A percentile compares a stretch with the other conserved stretches of the same genome.
phyloP scores from a whole-genome alignment of 2,797 vertebrate species.

The Crenuchus spilurus region DNA sequence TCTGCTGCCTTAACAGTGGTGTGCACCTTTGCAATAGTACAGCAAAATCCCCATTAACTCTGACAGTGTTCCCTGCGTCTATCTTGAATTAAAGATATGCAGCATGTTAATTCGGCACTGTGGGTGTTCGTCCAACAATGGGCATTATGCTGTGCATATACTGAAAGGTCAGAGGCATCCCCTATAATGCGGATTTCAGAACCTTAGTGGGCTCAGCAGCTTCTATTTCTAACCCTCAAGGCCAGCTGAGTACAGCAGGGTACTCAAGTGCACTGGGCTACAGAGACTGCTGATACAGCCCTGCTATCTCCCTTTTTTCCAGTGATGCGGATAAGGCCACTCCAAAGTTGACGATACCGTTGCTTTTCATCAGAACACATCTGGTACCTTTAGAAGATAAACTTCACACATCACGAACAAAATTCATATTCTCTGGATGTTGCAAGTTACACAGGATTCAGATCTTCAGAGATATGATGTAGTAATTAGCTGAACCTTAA shows the following conservation, averaged over 20 bases:
- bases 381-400: background rate
- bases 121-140: background rate
- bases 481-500: slow-evolving; percentile 12
- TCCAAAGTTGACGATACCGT: background rate
- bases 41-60: background rate
- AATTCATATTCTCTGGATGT: background rate
- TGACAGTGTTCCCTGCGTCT: background rate
- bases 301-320: slow-evolving; percentile 16
- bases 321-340: slow-evolving; percentile 16
- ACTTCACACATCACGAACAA: background rate
- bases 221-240: slow-evolving; percentile 36
- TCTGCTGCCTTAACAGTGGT: slow-evolving; percentile 30
- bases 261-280: no score
- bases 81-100: background rate
- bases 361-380: background rate
- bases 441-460: background rate
- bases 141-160: background rate
- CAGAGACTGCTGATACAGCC: slow-evolving; percentile 36
- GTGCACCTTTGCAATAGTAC: slow-evolving; percentile 7
- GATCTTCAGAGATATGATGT: background rate
- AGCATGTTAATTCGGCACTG: background rate
- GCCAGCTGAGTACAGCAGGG: slow-evolving; percentile 30
- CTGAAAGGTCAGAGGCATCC: slow-evolving; percentile 27
- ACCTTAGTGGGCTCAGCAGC: slow-evolving; percentile 23
- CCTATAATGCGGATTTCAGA: slow-evolving; percentile 40